A percentile compares a stretch with the other conserved stretches of the same genome.
phyloP scores from a whole-genome alignment of 2,888 invertebrate species.

The Helobdella robusta region DNA sequence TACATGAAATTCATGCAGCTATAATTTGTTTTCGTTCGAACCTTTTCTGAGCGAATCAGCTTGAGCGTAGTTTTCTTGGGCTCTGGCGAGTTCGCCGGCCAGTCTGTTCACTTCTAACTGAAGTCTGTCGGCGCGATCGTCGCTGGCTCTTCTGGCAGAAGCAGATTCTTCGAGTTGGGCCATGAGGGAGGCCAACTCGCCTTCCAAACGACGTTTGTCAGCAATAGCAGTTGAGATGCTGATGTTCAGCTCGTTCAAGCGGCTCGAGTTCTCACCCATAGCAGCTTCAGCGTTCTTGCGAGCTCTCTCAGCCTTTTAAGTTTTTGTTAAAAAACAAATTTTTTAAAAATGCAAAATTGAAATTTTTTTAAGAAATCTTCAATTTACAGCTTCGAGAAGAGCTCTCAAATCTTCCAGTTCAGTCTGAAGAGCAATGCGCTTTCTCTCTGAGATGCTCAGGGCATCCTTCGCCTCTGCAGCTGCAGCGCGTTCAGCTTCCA shows the following conservation, averaged over 20 bases:
- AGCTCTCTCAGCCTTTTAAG: conserved; percentile 45
- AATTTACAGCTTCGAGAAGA: conserved; percentile 50
- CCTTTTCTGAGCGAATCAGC: conserved; percentile 49
- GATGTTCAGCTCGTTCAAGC: conserved; percentile 85
- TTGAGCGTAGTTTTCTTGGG: conserved; percentile 51
- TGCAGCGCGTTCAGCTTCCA: conserved; percentile 46
- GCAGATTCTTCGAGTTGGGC: conserved; percentile 90
- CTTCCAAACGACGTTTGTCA: conserved; percentile 86
- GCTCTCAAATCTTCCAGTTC: conserved; percentile 78
- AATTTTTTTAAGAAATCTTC: not conserved
- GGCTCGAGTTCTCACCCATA: conserved; percentile 78
- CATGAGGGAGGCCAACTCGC: conserved; percentile 77
- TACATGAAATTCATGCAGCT: too few species aligned
- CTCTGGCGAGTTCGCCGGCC: conserved; percentile 47
- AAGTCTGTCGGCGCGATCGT: conserved; percentile 35
- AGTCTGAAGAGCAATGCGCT: conserved; percentile 63
- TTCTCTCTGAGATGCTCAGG: conserved; percentile 46
- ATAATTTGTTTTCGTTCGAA: too few species aligned
- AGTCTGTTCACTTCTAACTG: conserved; percentile 45
- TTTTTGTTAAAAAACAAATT: not conserved
- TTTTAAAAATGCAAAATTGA: not conserved
- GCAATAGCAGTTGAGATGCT: conserved; percentile 90
- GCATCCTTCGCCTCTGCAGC: conserved; percentile 45
- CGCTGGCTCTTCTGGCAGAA: conserved; percentile 42
- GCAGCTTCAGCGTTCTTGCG: conserved; percentile 52